Base-by-base conservation (phyloP, 2,888 invertebrate genomes). In the Ypsolopha scabrella region DNA sequence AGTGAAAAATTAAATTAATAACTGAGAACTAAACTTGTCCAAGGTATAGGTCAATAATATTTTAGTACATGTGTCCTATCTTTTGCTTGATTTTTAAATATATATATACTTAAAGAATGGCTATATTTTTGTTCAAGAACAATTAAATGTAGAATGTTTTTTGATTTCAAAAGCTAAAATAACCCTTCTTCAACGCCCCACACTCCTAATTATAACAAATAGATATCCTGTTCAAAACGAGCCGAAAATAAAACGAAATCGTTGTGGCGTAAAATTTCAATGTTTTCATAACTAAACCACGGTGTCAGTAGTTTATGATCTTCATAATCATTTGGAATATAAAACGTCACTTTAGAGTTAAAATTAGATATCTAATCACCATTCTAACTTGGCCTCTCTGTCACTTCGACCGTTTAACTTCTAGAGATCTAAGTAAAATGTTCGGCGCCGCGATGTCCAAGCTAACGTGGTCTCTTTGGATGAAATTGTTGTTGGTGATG, bases 241-340 rank as follows among this genome's bases (percentile, higher is more conserved):
- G 41, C 41, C 33, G 35, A 51, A 51, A 51, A 51, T 51, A 51
- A 38, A 11, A 45, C 38, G 7, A 39, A 51, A 47, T 9, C 10
- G 35, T 49, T 37, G 9, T 41, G 34, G 11, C 52, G 48, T 52
- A 39, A 45, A 52, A 52, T 45, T 50, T 49, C 2, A 45, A 52
- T 41, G 49, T 48, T 46, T 41, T 46, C 34, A 53, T 47, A 51
- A 45, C 53, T 37, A 38, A 37, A 44, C 14, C 45, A 11, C 47
- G 13, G 33, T 47, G 53, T 46, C 51, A 51, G 14, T 38, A 38
- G 36, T 53, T 53, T 51, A 53, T 53, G 51, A 38, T 9, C 36
- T 46, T 53, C 49, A 36, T 51, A 53, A 53, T 51, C 41, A 39
- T 45, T 41, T 51, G 8, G 14, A 24, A 46, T 44, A 46, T 39